A percentile compares a stretch with the other conserved stretches of the same genome.
phyloP scores from a whole-genome alignment of 2,113 vertebrate species.

The Oceanodroma tethys region DNA sequence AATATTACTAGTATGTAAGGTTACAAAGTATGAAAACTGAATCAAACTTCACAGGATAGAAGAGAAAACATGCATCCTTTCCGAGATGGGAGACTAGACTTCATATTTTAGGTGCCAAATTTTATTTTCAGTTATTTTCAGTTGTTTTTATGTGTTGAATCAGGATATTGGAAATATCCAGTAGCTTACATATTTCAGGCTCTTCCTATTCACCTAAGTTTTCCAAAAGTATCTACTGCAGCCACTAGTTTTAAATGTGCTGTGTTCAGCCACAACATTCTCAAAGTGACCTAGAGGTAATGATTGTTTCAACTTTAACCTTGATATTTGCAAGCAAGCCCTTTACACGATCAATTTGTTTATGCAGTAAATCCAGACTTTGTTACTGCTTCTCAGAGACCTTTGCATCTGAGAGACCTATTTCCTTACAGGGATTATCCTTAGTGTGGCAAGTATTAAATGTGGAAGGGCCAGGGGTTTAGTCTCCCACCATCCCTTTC shows the following conservation, averaged over 20 bases:
- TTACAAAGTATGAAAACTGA: background rate
- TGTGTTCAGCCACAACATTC: background rate
- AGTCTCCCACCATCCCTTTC: background rate
- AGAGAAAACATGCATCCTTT: background rate
- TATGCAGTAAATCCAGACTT: slow-evolving; percentile 56
- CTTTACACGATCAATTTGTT: slow-evolving; percentile 57
- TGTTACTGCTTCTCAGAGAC: slow-evolving; percentile 36
- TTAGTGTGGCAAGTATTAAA: background rate
- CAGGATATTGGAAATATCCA: background rate
- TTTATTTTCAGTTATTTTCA: background rate
- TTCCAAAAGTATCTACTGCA: background rate
- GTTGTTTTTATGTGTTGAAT: background rate
- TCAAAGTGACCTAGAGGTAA: slow-evolving; percentile 36
- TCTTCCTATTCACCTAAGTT: background rate
- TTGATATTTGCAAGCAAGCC: slow-evolving; percentile 34
- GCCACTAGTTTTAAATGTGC: background rate
- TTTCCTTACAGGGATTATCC: background rate
- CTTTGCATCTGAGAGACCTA: slow-evolving; percentile 17
- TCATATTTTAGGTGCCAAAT: background rate
- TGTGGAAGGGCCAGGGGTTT: background rate
- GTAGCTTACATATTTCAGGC: background rate
- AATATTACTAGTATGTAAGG: background rate
- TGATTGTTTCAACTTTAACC: slow-evolving; percentile 53
- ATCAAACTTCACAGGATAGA: background rate
- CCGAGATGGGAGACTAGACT: background rate